Percentiles rank a stretch among this genome's conserved stretches.
Conservation (phyloP, 2,113 vertebrate species). For the Rhabdomys dilectus region DNA sequence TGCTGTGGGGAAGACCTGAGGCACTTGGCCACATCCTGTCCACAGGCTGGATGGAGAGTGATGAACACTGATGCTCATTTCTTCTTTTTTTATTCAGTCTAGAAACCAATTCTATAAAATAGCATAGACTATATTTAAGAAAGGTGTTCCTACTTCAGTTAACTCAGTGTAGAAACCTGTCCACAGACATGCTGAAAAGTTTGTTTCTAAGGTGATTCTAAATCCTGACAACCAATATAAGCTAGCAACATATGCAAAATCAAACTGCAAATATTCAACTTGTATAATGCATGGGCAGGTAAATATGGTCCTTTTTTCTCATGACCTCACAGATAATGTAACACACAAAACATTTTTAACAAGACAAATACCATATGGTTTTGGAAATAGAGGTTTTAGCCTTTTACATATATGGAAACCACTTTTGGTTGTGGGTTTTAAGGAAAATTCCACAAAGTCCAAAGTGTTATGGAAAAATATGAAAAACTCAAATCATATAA, state of each 20-base stretch:
- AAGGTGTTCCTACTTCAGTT: not conserved
- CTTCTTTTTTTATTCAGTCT: not conserved
- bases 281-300: not conserved
- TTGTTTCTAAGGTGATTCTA: not conserved
- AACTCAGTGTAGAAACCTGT: not conserved
- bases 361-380: not conserved
- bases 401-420: not conserved
- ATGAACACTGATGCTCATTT: not conserved
- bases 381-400: not conserved
- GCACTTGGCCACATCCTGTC: too few species aligned
- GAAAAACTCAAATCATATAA: not conserved
- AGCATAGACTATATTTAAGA: not conserved
- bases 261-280: not conserved
- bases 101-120: not conserved
- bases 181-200: too few species aligned
- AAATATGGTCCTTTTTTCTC: not conserved
- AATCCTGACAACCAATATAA: not conserved
- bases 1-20: too few species aligned
- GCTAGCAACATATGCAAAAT: not conserved
- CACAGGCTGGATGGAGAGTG: not conserved
- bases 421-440: slow-evolving; percentile 1
- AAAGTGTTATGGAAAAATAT: not conserved
- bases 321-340: not conserved
- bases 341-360: not conserved
- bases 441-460: slow-evolving; percentile 40